Conservation (phyloP, 2,113 vertebrate species). For the Pelecanoides urinatrix region DNA sequence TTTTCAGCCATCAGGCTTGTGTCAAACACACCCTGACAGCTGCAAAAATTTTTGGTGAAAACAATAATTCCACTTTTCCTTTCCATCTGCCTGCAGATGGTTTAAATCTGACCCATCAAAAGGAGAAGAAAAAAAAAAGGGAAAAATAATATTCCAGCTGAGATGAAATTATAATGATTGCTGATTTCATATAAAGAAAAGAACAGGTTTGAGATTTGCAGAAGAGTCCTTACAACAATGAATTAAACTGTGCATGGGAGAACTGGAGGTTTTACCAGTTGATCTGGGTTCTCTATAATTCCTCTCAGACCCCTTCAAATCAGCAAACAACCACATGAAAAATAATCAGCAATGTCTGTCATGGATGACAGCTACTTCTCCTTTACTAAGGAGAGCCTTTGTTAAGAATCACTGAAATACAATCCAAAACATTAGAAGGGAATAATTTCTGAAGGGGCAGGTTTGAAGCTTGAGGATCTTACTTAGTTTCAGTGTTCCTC, state of each 20-base stretch:
- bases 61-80: conserved; percentile 72
- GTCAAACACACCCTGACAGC: conserved; percentile 79
- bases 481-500: background rate
- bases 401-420: background rate
- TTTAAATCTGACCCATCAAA: conserved; percentile 75
- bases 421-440: background rate
- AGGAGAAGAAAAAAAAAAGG: background rate
- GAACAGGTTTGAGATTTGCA: conserved; percentile 17
- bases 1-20: conserved; percentile 64
- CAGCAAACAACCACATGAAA: background rate
- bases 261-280: background rate
- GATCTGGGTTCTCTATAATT: background rate
- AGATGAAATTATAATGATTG: conserved; percentile 49
- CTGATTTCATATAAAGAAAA: conserved; percentile 49
- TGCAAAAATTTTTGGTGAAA: conserved; percentile 76
- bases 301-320: conserved; percentile 29
- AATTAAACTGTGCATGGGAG: background rate
- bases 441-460: background rate
- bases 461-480: background rate
- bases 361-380: background rate
- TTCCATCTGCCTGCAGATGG: conserved; percentile 80
- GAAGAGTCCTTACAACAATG: background rate
- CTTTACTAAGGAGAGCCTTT: background rate
- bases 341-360: conserved; percentile 28
- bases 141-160: conserved; percentile 24